A percentile compares a stretch with the other conserved stretches of the same genome.
phyloP scores from a whole-genome alignment of 2,113 vertebrate genomes.

The Myocastor coypus region DNA sequence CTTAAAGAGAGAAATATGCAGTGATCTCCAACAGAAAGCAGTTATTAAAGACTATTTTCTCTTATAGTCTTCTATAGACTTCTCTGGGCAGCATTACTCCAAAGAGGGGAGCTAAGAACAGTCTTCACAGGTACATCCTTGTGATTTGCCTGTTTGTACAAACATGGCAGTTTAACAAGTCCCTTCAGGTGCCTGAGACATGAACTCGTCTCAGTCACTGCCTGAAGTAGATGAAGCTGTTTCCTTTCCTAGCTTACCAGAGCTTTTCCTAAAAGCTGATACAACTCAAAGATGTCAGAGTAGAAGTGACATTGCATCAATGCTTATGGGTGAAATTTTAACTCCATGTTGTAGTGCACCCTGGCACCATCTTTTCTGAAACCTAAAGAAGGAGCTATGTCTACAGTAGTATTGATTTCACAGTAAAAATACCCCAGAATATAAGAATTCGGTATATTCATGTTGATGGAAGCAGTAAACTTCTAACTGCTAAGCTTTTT shows the following conservation, averaged over 20 bases:
- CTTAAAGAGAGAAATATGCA: constrained; percentile 59
- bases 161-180: constrained; percentile 64
- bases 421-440: background rate
- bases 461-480: background rate
- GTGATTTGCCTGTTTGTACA: constrained; percentile 59
- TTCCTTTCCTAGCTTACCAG: constrained; percentile 68
- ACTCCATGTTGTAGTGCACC: background rate
- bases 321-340: constrained; percentile 56
- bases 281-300: constrained; percentile 56
- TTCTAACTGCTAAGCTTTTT: background rate
- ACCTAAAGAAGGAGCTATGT: constrained; percentile 14
- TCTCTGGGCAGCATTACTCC: constrained; percentile 67
- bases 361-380: constrained; percentile 16
- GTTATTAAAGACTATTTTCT: constrained; percentile 44
- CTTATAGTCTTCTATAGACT: too few relatives aligned
- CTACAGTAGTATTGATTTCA: constrained; percentile 30
- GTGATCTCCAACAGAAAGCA: constrained; percentile 7
- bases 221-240: constrained; percentile 60
- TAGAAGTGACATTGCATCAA: constrained; percentile 34
- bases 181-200: constrained; percentile 67
- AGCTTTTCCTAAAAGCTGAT: constrained; percentile 52
- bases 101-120: constrained; percentile 59
- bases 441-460: background rate
- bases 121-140: constrained; percentile 48
- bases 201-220: constrained; percentile 49